Evolutionary conservation across 2,797 vertebrate genomes (phyloP).

Genomic region (Cossypha heuglini): DNA sequence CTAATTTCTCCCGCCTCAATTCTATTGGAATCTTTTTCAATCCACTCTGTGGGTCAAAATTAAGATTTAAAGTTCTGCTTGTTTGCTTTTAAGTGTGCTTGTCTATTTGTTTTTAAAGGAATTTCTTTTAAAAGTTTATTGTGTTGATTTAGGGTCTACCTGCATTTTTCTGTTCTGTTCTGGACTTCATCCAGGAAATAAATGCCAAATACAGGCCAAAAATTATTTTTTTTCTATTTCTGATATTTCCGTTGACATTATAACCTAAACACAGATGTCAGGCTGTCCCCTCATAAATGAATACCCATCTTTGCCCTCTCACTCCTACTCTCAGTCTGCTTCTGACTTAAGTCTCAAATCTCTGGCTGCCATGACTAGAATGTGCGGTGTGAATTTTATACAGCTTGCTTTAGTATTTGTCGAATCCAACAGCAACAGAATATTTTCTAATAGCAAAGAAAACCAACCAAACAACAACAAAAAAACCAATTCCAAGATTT

Average conservation of each 20-base stretch:
- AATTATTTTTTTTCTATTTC: neutral
- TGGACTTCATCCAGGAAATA: neutral
- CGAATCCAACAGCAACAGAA: neutral
- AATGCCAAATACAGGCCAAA: neutral
- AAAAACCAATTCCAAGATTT: neutral
- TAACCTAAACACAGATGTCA: neutral
- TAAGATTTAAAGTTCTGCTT: neutral
- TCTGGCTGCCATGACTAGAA: neutral
- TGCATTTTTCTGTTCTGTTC: neutral
- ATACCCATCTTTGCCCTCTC: neutral
- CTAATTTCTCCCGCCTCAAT: constrained; percentile 5
- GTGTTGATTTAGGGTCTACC: neutral
- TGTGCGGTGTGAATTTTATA: neutral
- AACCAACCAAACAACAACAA: neutral
- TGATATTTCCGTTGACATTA: neutral
- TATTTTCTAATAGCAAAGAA: neutral
- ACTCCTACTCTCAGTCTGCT: neutral
- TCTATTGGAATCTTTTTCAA: neutral
- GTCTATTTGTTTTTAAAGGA: neutral
- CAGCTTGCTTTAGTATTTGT: neutral
- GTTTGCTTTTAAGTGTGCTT: neutral
- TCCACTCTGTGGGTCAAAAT: neutral
- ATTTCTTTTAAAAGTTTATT: neutral
- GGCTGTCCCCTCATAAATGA: neutral
- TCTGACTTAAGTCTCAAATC: neutral